Conservation (phyloP, 2,888 invertebrate genomes). For the Ornithoptera alexandrae region DNA sequence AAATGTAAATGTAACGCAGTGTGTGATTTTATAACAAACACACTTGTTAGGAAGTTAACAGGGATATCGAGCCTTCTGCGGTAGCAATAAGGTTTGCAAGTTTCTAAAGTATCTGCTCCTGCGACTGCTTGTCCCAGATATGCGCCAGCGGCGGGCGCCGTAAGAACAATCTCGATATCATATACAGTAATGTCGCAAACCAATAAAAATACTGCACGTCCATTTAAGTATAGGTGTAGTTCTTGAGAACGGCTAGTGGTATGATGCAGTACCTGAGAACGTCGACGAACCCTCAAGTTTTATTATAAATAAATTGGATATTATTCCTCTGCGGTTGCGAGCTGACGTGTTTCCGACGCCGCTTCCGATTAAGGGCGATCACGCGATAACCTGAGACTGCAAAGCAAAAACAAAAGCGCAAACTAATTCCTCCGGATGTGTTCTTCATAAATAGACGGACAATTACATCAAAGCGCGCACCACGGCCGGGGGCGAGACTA, state of each 20-base stretch:
- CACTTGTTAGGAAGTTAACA: background rate
- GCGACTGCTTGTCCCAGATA: constrained; percentile 75
- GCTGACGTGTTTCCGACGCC: constrained; percentile 75
- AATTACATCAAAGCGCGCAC: constrained; percentile 72
- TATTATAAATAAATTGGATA: constrained; percentile 71
- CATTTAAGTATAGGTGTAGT: constrained; percentile 30
- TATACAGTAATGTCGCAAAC: constrained; percentile 43
- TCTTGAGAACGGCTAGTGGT: constrained; percentile 23
- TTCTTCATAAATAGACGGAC: constrained; percentile 53
- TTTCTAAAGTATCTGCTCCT: constrained; percentile 3
- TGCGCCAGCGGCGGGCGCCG: constrained; percentile 60
- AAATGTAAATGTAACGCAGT: constrained; percentile 69
- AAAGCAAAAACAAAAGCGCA: constrained; percentile 46
- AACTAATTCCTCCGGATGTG: constrained; percentile 57
- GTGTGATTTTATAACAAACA: constrained; percentile 46
- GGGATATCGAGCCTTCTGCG: background rate
- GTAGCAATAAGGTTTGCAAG: constrained; percentile 7
- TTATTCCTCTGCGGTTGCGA: constrained; percentile 73
- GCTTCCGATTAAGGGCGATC: constrained; percentile 65
- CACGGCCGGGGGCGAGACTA: constrained; percentile 58
- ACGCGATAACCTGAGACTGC: constrained; percentile 58
- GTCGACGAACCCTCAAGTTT: constrained; percentile 56
- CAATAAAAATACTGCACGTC: constrained; percentile 41
- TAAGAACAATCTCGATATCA: constrained; percentile 55
- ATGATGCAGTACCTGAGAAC: constrained; percentile 13